Evolutionary conservation across 37 sponge, comb jelly and placozoan genomes (phyloP), one percentile per base, ranked within the genome.

Genomic region (Ephydatia muelleri): DNA sequence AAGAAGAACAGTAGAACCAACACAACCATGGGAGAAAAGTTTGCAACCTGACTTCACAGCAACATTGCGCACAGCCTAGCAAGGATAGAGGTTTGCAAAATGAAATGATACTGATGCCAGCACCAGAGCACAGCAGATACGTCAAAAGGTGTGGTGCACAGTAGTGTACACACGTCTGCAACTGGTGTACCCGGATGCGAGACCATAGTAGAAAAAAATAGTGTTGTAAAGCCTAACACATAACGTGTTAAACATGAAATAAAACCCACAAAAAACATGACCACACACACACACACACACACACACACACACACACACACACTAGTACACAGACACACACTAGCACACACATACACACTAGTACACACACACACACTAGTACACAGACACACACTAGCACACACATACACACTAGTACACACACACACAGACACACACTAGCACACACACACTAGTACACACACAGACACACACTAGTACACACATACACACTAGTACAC

Each of bases 1-100:
- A 14, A 90, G 39, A 22, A 94, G 88, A 23, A 94, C 70, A 35
- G 71, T 83, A 28, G 91, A 80, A 27, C 91, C 91, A 38, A 79
- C 68, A 65, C 90, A 74, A 28, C 84, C 85, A 70, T 85, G 75
- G 69, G 79, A 78, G 80, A 85, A 90, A 19, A 93, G 72, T 36
- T 81, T 68, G 34, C 72, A 84, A 69, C 88, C 70, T 43, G 75
- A 39, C 75, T 48, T 90, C 26, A 94, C 80, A 27, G 84, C 84
- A 8, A 84, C 72, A n/a, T 67, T 19, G 34, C 72, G n/a, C 38
- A 83, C 40, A 47, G 79, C 84, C 84, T 91, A 3, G 23, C 2
- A 36, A 75, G 26, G 9, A 23, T n/a, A 40, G 40, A 19, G 16
- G 14, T 57, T 57, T 13, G 57, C 0, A 1, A 5, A 4, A 57